Percentiles rank a stretch among this genome's conserved stretches.
phyloP scores from a whole-genome alignment of 2,797 vertebrate genomes.

The Acrocephalus scirpaceus region DNA sequence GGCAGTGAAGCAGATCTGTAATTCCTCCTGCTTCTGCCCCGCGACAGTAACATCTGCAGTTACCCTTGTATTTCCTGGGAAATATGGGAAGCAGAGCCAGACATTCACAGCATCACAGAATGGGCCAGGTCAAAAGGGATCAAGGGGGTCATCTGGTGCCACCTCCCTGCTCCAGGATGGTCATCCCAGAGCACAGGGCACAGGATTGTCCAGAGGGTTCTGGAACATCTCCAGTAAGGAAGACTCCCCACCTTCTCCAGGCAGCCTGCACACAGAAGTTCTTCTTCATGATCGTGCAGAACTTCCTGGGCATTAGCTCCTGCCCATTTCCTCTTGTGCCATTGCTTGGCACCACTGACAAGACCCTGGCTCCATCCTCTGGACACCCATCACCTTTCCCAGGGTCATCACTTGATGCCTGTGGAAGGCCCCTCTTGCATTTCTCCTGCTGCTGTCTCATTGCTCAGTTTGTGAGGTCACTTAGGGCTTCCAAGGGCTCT shows the following conservation, averaged over 20 bases:
- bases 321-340: neutral
- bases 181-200: neutral
- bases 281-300: neutral
- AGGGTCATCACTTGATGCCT: neutral
- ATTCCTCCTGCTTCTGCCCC: neutral
- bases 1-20: neutral
- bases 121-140: neutral
- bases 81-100: neutral
- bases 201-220: neutral
- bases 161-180: neutral
- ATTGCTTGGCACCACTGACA: neutral
- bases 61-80: accelerated
- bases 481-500: neutral
- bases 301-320: neutral
- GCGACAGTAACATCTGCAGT: neutral
- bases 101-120: neutral
- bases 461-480: neutral
- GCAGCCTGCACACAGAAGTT: neutral
- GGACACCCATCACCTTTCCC: neutral
- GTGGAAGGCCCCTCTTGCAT: neutral
- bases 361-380: neutral
- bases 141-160: neutral
- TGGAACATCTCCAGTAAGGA: neutral
- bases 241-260: neutral
- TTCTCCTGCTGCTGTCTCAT: neutral